Percentiles rank a stretch among this genome's conserved stretches.
These are phyloP conservation scores for Spilarctia lutea DNA, from an alignment of 2,888 invertebrate genomes.

Conservation along the genomic window DNA sequence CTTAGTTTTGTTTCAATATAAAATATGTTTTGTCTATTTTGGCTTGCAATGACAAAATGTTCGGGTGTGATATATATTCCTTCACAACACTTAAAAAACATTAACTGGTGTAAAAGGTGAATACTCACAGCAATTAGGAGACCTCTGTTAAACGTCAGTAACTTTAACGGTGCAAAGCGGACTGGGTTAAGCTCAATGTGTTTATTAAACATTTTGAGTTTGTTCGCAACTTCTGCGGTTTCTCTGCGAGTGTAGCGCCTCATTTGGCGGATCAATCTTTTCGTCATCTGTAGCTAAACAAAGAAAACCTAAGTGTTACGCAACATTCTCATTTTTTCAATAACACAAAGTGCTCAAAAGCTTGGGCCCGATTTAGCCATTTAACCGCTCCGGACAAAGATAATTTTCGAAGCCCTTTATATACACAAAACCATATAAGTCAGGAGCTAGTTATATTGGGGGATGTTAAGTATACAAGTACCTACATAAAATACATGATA, in stretches of 20 bases:
- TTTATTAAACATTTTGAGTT: conserved; percentile 10
- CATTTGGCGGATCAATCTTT: conserved; percentile 2
- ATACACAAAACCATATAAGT: too few species aligned
- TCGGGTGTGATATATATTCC: too few species aligned
- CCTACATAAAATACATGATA: too few species aligned
- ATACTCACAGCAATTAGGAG: conserved; percentile 10
- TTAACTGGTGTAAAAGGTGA: too few species aligned
- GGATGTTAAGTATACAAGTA: too few species aligned
- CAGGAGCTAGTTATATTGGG: too few species aligned
- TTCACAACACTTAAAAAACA: too few species aligned
- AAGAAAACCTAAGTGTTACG: not conserved
- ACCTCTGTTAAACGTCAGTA: conserved; percentile 7
- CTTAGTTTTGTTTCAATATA: not conserved
- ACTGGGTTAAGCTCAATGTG: conserved; percentile 10
- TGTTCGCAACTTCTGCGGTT: not conserved
- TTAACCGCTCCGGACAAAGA: too few species aligned
- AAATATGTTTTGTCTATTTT: not conserved
- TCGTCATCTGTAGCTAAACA: not conserved
- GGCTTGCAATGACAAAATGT: too few species aligned
- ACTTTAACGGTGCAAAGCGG: conserved; percentile 5
- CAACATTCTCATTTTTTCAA: not conserved
- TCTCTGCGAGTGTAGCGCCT: conserved; percentile 2
- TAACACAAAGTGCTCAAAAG: not conserved
- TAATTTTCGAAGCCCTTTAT: too few species aligned
- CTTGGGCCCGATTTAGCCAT: too few species aligned